Base-by-base conservation (phyloP, 2,113 vertebrate genomes). In the Drymodes brunneopygia region DNA sequence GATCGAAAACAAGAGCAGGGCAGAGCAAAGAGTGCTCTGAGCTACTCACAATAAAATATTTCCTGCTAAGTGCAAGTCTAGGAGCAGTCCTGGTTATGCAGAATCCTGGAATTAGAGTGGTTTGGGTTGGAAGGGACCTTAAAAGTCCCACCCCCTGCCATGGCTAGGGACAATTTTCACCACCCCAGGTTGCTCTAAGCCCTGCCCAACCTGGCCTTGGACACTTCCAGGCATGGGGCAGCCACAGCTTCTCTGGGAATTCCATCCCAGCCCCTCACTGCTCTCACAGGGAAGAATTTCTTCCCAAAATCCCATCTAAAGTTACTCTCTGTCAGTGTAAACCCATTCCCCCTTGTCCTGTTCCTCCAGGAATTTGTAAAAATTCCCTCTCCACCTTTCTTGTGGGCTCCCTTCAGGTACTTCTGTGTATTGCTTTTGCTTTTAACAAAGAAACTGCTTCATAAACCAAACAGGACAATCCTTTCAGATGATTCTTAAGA, bases 111-210 rank as follows among this genome's bases (percentile, higher is more conserved):
- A 35, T 53, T 24, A 6, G 45, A 53, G 53, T 22, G 24, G 7
- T 45, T 47, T 60, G 53, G 61, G 53, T n/a, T 29, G 28, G 16
- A 74, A 47, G 9, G 24, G 11, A 67, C 11, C 7, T 58, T 58
- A 17, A 66, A 88, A 23, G 4, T 44, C 36, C 27, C 27, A 64
- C 2, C 5, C 10, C 18, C 27, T 36, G 2, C 33, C 33, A 58
- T 21, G 23, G 11, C 6, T 0, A 74, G 16, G 20, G 60, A 60
- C 53, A 53, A 0, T 0, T 74, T 21, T 4, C 53, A 29, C n/a
- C 2, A n/a, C 3, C n/a, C 24, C 60, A 51, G 36, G 6, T 5
- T 81, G 6, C 27, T 73, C 60, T 61, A 60, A 67, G 24, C 33
- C 38, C 69, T 3, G 1, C 28, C 53, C 77, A 88, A 3, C 44